Conservation (phyloP, 2,888 invertebrate genomes). For the Aleiodes leptofemur region DNA sequence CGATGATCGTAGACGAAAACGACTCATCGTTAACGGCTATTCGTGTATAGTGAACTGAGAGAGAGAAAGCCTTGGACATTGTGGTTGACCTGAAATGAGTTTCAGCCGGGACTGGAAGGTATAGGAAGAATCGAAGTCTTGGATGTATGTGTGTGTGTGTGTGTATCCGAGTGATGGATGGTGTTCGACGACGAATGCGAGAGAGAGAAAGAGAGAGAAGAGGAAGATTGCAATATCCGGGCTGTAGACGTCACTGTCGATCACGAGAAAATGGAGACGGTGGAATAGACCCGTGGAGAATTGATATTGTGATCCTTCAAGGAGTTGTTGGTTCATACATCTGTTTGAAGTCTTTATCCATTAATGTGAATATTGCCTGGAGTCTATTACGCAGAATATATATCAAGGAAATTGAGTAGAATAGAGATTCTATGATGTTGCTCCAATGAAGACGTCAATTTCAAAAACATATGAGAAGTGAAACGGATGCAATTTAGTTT, state of each 20-base stretch:
- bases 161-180: slow-evolving; percentile 22
- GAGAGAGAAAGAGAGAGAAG: slow-evolving; percentile 12
- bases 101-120: neutral
- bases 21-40: slow-evolving; percentile 35
- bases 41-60: slow-evolving; percentile 2
- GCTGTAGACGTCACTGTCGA: slow-evolving; percentile 29
- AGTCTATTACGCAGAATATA: too few relatives aligned
- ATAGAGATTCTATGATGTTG: too few relatives aligned
- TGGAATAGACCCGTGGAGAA: neutral
- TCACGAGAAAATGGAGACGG: neutral
- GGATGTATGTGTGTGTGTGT: neutral
- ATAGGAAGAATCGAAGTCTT: neutral
- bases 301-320: slow-evolving; percentile 20
- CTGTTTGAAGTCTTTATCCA: too few relatives aligned
- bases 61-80: slow-evolving; percentile 15
- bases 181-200: neutral
- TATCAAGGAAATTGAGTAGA: neutral
- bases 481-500: too few relatives aligned
- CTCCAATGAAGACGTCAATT: too few relatives aligned
- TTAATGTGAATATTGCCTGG: too few relatives aligned
- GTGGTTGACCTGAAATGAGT: slow-evolving; percentile 24
- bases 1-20: slow-evolving; percentile 24
- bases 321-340: neutral
- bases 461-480: too few relatives aligned
- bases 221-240: slow-evolving; percentile 29